A percentile compares a stretch with the other conserved stretches of the same genome.
Evolutionary conservation across 2,888 invertebrate genomes (phyloP).

Genomic region (Watsonalla binaria): DNA sequence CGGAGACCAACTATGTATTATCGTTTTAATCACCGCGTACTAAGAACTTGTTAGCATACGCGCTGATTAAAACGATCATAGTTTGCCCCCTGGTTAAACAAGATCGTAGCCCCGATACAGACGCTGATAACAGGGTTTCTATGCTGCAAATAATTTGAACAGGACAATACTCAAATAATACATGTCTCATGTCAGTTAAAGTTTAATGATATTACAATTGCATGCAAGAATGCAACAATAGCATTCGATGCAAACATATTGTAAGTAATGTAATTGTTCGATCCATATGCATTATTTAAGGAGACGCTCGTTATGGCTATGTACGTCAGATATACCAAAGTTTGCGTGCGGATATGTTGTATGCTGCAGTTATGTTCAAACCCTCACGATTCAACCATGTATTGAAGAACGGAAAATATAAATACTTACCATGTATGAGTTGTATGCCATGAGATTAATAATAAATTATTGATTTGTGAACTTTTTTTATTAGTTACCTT

Average conservation of each 20-base stretch:
- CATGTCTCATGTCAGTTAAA: not conserved
- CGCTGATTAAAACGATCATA: no score
- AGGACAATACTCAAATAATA: slow-evolving; percentile 5
- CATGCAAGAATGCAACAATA: slow-evolving; percentile 29
- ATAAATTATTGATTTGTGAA: slow-evolving; percentile 42
- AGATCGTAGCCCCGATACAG: no score
- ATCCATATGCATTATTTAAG: not conserved
- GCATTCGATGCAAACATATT: slow-evolving; percentile 28
- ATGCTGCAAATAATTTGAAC: slow-evolving; percentile 2
- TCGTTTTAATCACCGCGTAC: no score
- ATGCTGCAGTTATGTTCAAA: no score
- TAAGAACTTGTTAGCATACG: no score
- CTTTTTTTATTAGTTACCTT: not conserved
- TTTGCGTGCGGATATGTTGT: no score
- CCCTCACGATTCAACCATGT: not conserved
- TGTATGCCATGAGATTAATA: slow-evolving; percentile 62
- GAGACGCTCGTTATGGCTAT: not conserved
- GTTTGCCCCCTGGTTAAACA: not conserved
- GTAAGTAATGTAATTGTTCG: slow-evolving; percentile 5
- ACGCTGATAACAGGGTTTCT: no score
- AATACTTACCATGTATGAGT: slow-evolving; percentile 28
- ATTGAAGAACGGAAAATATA: slow-evolving; percentile 23
- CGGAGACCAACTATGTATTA: no score
- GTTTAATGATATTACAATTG: slow-evolving; percentile 10
- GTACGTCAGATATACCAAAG: slow-evolving; percentile 9